phyloP scores from a whole-genome alignment of 1,140 invertebrate species.

The Orchesella cincta region DNA sequence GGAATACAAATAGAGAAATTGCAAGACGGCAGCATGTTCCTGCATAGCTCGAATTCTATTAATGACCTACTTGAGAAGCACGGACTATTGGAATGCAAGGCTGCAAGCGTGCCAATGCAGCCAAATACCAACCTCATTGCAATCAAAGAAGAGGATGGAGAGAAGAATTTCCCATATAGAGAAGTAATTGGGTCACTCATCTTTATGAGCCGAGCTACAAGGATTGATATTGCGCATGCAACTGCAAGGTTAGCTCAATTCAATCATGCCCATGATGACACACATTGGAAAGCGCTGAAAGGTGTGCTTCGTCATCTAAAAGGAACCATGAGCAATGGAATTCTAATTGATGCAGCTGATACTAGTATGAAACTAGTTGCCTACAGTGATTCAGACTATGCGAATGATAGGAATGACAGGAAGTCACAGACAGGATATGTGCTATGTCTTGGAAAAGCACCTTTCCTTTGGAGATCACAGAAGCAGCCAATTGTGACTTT shows the following conservation, averaged over 20 bases:
- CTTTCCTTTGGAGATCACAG: slow-evolving; percentile 51
- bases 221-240: slow-evolving; percentile 42
- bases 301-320: slow-evolving; percentile 46
- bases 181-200: slow-evolving; percentile 5
- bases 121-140: slow-evolving; percentile 42
- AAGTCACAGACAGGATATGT: slow-evolving; percentile 56
- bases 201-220: slow-evolving; percentile 1
- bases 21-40: background rate
- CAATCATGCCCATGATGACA: slow-evolving; percentile 51
- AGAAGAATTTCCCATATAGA: slow-evolving; percentile 40
- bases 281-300: slow-evolving; percentile 53
- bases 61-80: background rate
- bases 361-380: slow-evolving; percentile 33
- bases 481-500: slow-evolving; percentile 55
- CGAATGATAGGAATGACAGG: slow-evolving; percentile 51
- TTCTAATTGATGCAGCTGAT: background rate
- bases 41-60: background rate
- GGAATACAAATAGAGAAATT: background rate
- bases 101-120: slow-evolving; percentile 53
- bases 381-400: slow-evolving; percentile 56
- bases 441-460: slow-evolving; percentile 50
- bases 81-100: slow-evolving; percentile 44
- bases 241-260: slow-evolving; percentile 54
- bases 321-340: slow-evolving; percentile 51
- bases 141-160: background rate